These are phyloP conservation scores for Gymnodraco acuticeps DNA, from an alignment of 2,797 vertebrate species.

Conservation along the genomic window DNA sequence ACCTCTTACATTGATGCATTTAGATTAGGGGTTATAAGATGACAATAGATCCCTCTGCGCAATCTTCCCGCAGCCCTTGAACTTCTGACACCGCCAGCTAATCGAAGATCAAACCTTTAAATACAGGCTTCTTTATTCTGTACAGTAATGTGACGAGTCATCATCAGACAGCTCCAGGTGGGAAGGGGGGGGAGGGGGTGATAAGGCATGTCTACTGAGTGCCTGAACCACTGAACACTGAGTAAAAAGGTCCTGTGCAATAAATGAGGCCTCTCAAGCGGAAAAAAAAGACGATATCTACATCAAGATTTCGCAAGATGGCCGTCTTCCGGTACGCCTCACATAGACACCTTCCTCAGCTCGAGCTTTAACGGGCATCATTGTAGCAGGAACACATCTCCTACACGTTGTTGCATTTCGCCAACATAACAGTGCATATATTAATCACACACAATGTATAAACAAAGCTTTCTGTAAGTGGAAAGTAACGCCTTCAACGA, in stretches of 20 bases:
- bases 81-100: slow-evolving; percentile 71
- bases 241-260: slow-evolving; percentile 78
- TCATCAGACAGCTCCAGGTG: slow-evolving; percentile 51
- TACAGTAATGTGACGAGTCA: slow-evolving; percentile 74
- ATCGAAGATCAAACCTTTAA: slow-evolving; percentile 74
- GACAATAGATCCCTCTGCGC: slow-evolving; percentile 43
- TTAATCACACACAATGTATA: slow-evolving; percentile 62
- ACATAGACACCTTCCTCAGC: slow-evolving; percentile 56
- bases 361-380: slow-evolving; percentile 44
- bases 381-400: slow-evolving; percentile 35
- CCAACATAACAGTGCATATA: slow-evolving; percentile 64
- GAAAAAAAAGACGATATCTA: slow-evolving; percentile 58
- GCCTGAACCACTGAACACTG: slow-evolving; percentile 66
- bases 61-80: slow-evolving; percentile 81
- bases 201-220: slow-evolving; percentile 82
- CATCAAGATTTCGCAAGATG: slow-evolving; percentile 59
- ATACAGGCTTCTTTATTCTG: slow-evolving; percentile 68
- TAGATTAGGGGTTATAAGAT: slow-evolving; percentile 55
- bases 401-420: slow-evolving; percentile 38
- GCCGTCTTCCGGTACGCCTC: slow-evolving; percentile 37
- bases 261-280: slow-evolving; percentile 72
- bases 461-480: slow-evolving; percentile 45
- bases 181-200: slow-evolving; percentile 38
- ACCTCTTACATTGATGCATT: slow-evolving; percentile 56
- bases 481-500: slow-evolving; percentile 52